phyloP scores from a whole-genome alignment of 2,888 invertebrate species.

The Scaptomyza tumidula region DNA sequence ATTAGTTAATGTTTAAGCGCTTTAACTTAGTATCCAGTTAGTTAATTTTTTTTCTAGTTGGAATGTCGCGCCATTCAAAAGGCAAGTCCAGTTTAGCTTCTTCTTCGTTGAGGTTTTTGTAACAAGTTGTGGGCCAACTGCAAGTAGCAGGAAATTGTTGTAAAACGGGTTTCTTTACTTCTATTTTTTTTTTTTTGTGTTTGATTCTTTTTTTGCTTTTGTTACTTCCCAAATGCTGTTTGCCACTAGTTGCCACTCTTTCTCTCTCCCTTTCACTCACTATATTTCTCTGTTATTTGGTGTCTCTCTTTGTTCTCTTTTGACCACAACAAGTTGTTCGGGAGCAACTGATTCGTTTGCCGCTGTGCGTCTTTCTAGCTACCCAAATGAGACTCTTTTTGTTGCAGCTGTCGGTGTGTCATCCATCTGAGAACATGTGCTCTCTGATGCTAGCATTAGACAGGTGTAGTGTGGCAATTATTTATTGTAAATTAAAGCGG shows the following conservation, averaged over 20 bases:
- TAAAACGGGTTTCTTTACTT: constrained; percentile 76
- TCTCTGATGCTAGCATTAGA: neutral
- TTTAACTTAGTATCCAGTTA: constrained; percentile 1
- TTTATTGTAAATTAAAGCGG: constrained; percentile 53
- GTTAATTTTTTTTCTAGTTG: constrained; percentile 55
- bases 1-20: constrained; percentile 17
- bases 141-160: constrained; percentile 72
- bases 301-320: constrained; percentile 23
- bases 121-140: constrained; percentile 51
- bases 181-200: constrained; percentile 29
- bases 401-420: constrained; percentile 53
- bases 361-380: constrained; percentile 43
- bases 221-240: constrained; percentile 44
- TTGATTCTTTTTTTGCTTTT: constrained; percentile 50
- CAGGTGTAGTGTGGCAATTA: constrained; percentile 48
- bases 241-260: constrained; percentile 48
- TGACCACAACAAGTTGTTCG: constrained; percentile 49
- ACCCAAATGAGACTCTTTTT: constrained; percentile 51
- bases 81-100: constrained; percentile 70
- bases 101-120: constrained; percentile 32
- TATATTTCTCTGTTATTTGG: constrained; percentile 8
- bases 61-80: constrained; percentile 66
- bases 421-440: constrained; percentile 43
- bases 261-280: constrained; percentile 3
- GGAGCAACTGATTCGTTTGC: constrained; percentile 42